These are phyloP conservation scores for Ganaspis sp. DNA, from an alignment of 1,140 invertebrate species.

Conservation along the genomic window DNA sequence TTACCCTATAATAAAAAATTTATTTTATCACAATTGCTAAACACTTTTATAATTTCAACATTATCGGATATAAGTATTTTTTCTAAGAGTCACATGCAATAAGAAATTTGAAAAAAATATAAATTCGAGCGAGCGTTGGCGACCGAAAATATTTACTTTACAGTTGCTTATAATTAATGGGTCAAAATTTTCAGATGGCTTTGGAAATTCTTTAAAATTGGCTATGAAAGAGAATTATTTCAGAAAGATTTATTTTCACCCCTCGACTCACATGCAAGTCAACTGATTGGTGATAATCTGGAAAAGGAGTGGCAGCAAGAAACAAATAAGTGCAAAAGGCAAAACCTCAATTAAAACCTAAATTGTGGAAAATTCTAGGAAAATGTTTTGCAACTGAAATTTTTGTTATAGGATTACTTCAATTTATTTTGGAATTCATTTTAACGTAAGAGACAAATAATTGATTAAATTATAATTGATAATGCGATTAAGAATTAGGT, in stretches of 20 bases:
- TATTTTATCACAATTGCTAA: too few relatives aligned
- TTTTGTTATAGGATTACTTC: constrained; percentile 71
- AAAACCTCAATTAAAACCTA: constrained; percentile 60
- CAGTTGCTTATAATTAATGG: too few relatives aligned
- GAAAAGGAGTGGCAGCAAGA: constrained; percentile 77
- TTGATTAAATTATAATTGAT: not conserved
- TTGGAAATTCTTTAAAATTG: constrained; percentile 75
- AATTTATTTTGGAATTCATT: constrained; percentile 75
- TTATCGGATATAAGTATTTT: too few relatives aligned
- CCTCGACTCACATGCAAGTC: constrained; percentile 78
- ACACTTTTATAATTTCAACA: too few relatives aligned
- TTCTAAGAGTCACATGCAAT: too few relatives aligned
- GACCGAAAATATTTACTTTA: too few relatives aligned
- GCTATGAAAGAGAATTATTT: constrained; percentile 78
- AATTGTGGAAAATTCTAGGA: constrained; percentile 68
- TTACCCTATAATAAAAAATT: too few relatives aligned
- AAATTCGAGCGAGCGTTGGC: too few relatives aligned
- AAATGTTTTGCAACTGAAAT: constrained; percentile 71
- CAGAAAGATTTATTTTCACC: constrained; percentile 79
- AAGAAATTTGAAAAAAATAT: too few relatives aligned
- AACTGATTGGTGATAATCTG: constrained; percentile 76
- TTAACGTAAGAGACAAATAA: constrained; percentile 66
- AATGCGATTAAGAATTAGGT: not conserved
- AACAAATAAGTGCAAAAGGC: constrained; percentile 43
- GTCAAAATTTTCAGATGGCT: constrained; percentile 78